Conservation (phyloP, 2,797 vertebrate species). For the Leptoclinus maculatus region DNA sequence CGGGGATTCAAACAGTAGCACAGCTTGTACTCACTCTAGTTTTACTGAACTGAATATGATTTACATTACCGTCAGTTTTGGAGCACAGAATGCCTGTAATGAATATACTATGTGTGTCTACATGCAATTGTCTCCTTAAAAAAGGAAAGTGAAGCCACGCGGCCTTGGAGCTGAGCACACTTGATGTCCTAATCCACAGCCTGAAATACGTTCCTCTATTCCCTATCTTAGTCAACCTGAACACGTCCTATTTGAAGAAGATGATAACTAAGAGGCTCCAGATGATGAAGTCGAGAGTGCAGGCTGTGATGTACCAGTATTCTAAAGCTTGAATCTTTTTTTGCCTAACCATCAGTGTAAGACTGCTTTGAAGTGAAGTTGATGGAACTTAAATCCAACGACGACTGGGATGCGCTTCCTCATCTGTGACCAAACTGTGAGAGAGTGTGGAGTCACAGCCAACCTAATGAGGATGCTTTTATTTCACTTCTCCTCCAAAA, state of each 20-base stretch:
- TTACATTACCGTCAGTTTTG: neutral
- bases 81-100: slow-evolving; percentile 5
- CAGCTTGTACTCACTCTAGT: neutral
- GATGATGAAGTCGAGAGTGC: slow-evolving; percentile 63
- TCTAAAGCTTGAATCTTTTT: slow-evolving; percentile 50
- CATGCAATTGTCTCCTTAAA: neutral
- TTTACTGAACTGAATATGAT: neutral
- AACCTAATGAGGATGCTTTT: slow-evolving; percentile 50
- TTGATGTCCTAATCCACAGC: slow-evolving; percentile 39
- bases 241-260: slow-evolving; percentile 65
- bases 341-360: slow-evolving; percentile 52
- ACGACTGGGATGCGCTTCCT: slow-evolving; percentile 44
- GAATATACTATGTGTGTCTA: neutral
- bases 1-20: neutral
- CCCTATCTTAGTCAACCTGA: slow-evolving; percentile 56
- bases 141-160: slow-evolving; percentile 14
- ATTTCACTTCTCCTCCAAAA: slow-evolving; percentile 37
- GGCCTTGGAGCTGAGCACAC: slow-evolving; percentile 33
- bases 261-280: slow-evolving; percentile 64
- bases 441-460: slow-evolving; percentile 2
- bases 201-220: slow-evolving; percentile 39
- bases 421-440: slow-evolving; percentile 52
- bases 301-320: slow-evolving; percentile 58
- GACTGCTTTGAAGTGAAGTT: slow-evolving; percentile 68
- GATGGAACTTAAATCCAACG: slow-evolving; percentile 64